Conservation (phyloP, 2,888 invertebrate genomes). For the Hermaeophaga mercurialis region DNA sequence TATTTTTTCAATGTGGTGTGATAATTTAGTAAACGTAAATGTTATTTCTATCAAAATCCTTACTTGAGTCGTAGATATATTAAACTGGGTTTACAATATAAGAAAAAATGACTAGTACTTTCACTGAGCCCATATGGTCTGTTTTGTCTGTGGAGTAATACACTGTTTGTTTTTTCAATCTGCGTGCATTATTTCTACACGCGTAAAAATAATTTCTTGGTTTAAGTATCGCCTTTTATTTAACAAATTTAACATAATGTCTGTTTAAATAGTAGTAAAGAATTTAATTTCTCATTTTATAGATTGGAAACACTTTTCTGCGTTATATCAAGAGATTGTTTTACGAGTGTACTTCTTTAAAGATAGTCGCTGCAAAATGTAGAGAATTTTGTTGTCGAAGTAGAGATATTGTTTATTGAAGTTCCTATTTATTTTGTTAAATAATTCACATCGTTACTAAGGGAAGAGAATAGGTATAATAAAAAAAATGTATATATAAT, state of each 20-base stretch:
- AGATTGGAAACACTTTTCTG: too few species aligned
- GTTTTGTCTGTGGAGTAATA: constrained; percentile 18
- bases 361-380: neutral
- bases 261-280: too few species aligned
- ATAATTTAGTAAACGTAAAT: constrained; percentile 5
- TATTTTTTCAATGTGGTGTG: constrained; percentile 12
- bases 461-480: constrained; percentile 18
- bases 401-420: constrained; percentile 6
- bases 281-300: too few species aligned
- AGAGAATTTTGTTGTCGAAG: neutral
- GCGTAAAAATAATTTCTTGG: too few species aligned
- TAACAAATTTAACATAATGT: too few species aligned
- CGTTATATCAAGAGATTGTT: too few species aligned
- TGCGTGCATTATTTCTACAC: constrained; percentile 10
- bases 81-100: constrained; percentile 13
- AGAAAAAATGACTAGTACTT: constrained; percentile 28
- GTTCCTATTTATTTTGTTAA: constrained; percentile 16
- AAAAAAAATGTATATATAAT: constrained; percentile 27
- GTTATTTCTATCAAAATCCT: constrained; percentile 17
- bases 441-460: constrained; percentile 9
- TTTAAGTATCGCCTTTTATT: too few species aligned
- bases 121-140: constrained; percentile 21
- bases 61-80: constrained; percentile 21
- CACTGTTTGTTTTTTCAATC: neutral
- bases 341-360: too few species aligned